Evolutionary conservation across 1,140 invertebrate genomes (phyloP), one percentile per base, ranked within the genome.

Genomic region (Oryzaephilus surinamensis): DNA sequence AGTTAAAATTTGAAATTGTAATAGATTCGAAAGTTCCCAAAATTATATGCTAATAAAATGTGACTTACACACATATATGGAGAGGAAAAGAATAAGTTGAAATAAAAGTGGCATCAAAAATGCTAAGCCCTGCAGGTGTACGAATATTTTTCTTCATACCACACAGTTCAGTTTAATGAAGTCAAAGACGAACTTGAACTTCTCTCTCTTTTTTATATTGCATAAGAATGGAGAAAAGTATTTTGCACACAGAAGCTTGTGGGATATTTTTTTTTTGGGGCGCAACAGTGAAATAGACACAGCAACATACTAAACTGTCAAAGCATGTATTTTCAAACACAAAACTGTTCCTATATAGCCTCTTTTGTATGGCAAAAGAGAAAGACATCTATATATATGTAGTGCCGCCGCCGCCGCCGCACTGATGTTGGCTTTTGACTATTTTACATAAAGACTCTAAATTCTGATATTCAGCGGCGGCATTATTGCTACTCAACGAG

Each of bases 31-130:
- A 19, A 26, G 33, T 36, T 36, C 28, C 21, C 12, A 26, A 36
- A 36, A 36, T 36, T 36, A 36, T 36, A 36, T 36, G 33, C 23
- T 36, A 36, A 36, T 36, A 36, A 36, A 36, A 36, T 36, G 28
- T 36, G 28, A 36, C 33, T n/a, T n/a, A n/a, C n/a, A n/a, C n/a
- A n/a, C n/a, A n/a, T n/a, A n/a, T n/a, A n/a, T n/a, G n/a, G n/a
- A n/a, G n/a, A n/a, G 33, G 33, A 36, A 16, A 21, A 17, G 33
- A 27, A 26, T 15, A 26, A 36, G 33, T 21, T 21, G 26, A 26
- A 26, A 36, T 36, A 36, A 27, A 36, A 36, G 33, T 27, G 23
- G 33, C 33, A 36, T 36, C 33, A 36, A 36, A 36, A 27, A 36
- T 36, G 33, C 33, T 36, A 36, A 36, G 28, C 23, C 33, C 33